Conservation (phyloP, 1,140 invertebrate species). For the Kradibia gibbosae region DNA sequence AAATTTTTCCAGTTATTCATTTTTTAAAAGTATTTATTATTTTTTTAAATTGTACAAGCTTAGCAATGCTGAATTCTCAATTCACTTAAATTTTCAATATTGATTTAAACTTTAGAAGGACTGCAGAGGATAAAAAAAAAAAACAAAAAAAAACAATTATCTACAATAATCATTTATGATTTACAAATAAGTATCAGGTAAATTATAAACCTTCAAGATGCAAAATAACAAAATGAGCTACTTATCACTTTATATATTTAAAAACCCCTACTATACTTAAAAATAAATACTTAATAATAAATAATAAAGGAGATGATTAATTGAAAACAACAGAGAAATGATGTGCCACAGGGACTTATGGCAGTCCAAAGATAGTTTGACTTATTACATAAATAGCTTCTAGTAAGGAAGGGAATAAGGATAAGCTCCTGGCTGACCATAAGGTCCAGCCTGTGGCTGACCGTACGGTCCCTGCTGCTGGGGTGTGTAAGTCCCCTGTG, state of each 20-base stretch:
- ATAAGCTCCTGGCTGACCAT: slow-evolving; percentile 38
- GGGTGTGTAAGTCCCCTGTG: slow-evolving; percentile 36
- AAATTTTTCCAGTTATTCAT: background rate
- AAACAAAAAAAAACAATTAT: too few relatives aligned
- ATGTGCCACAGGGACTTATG: background rate
- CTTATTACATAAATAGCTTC: background rate
- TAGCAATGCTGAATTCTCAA: background rate
- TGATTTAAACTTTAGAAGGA: background rate
- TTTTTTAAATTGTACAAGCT: background rate
- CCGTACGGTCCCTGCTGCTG: slow-evolving; percentile 24
- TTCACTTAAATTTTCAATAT: background rate
- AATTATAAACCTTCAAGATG: background rate
- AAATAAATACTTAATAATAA: slow-evolving; percentile 1
- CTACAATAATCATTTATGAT: background rate
- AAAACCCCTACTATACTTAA: background rate
- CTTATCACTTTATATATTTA: background rate
- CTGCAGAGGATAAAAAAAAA: background rate
- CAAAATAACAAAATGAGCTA: slow-evolving; percentile 1
- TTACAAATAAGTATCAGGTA: slow-evolving; percentile 9
- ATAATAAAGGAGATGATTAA: background rate
- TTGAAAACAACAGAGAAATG: slow-evolving; percentile 15
- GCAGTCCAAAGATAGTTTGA: slow-evolving; percentile 9
- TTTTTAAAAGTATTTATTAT: background rate
- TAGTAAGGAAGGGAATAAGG: slow-evolving; percentile 42
- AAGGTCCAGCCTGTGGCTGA: slow-evolving; percentile 39